Percentiles rank a stretch among this genome's conserved stretches.
These are phyloP conservation scores for Podarcis muralis DNA, from an alignment of 2,113 vertebrate species.

Conservation along the genomic window DNA sequence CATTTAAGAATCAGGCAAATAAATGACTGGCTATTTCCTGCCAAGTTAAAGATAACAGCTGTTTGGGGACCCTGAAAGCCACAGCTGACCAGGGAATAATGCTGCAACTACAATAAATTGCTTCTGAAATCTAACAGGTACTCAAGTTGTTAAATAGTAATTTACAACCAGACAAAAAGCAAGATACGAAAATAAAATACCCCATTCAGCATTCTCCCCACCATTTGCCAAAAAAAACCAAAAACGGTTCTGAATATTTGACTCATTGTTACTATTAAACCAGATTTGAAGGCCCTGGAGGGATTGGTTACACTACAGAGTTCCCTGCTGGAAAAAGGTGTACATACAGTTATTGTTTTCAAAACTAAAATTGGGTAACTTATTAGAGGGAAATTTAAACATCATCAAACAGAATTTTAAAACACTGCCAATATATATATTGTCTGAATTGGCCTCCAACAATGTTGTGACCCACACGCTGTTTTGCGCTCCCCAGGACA, in stretches of 20 bases:
- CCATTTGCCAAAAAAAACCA: not conserved
- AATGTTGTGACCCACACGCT: too few species aligned
- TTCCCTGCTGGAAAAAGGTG: too few species aligned
- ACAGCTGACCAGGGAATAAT: not conserved
- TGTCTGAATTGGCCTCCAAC: too few species aligned
- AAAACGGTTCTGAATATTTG: not conserved
- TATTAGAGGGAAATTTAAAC: too few species aligned
- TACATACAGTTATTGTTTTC: too few species aligned
- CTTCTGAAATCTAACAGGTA: not conserved
- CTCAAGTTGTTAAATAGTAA: not conserved
- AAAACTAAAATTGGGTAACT: too few species aligned
- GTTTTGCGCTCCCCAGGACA: too few species aligned
- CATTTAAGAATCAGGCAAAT: not conserved
- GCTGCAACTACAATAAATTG: not conserved
- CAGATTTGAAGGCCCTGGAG: too few species aligned
- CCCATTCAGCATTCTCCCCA: not conserved
- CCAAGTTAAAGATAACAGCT: not conserved
- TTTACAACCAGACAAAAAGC: not conserved
- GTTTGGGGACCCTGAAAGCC: not conserved
- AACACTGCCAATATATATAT: too few species aligned
- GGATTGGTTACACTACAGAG: too few species aligned
- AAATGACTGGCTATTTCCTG: constrained; percentile 15
- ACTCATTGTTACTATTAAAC: not conserved
- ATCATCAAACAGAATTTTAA: too few species aligned
- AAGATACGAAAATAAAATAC: not conserved